phyloP scores from a whole-genome alignment of 2,797 vertebrate genomes.

The Oophaga sylvatica region DNA sequence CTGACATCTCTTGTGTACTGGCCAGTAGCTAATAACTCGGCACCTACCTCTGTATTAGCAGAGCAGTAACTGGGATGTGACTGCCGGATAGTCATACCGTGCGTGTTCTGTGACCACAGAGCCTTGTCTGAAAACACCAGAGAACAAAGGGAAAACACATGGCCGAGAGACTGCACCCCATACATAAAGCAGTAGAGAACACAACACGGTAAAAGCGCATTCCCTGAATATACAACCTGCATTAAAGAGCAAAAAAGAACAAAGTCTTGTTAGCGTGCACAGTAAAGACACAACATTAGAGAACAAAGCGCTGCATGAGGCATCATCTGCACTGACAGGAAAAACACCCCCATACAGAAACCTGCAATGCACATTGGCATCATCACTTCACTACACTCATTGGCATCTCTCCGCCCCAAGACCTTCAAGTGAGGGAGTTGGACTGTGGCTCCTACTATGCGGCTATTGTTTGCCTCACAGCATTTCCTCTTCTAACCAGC shows the following conservation, averaged over 20 bases:
- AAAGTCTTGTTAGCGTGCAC: constrained; percentile 18
- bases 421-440: background rate
- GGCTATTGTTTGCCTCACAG: background rate
- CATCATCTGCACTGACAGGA: background rate
- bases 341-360: background rate
- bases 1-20: too few species aligned
- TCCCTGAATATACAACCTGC: constrained; percentile 19
- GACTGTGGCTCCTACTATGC: background rate
- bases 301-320: constrained; percentile 21
- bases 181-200: constrained; percentile 19
- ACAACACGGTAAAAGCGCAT: constrained; percentile 28
- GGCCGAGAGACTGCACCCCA: constrained; percentile 15
- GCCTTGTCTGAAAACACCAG: background rate
- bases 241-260: constrained; percentile 16
- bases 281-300: constrained; percentile 15
- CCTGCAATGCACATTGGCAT: background rate
- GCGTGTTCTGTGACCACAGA: background rate
- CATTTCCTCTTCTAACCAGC: background rate
- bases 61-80: too few species aligned
- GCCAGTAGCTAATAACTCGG: too few species aligned
- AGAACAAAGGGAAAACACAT: constrained; percentile 35
- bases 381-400: background rate
- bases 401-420: background rate
- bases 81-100: background rate
- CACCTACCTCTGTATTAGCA: too few species aligned